Evolutionary conservation across 2,797 vertebrate genomes (phyloP).

Genomic region (Tangara arthus): DNA sequence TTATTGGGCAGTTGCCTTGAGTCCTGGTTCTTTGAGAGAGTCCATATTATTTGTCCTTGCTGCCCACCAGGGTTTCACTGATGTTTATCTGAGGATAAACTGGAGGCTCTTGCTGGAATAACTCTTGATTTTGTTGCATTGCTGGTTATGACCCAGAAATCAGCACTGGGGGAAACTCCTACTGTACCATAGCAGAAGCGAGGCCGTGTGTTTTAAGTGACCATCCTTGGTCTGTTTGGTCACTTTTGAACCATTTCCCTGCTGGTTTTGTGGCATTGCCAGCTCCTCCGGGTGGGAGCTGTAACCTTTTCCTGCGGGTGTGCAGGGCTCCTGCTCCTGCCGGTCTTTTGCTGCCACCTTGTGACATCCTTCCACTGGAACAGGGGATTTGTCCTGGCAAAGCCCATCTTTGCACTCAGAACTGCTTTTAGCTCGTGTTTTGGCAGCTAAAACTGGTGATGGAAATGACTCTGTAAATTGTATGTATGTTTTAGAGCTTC

Average conservation of each 20-base stretch:
- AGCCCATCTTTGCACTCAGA: background rate
- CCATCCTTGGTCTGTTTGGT: too few species aligned
- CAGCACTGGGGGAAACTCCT: rapidly evolving
- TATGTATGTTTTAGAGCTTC: rapidly evolving
- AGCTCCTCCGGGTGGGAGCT: background rate
- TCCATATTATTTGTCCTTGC: background rate
- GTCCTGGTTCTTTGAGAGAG: background rate
- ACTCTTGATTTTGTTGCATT: rapidly evolving
- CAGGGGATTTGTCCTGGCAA: rapidly evolving
- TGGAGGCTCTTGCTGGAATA: background rate
- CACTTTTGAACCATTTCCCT: background rate
- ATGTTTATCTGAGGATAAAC: background rate
- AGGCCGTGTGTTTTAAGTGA: rapidly evolving
- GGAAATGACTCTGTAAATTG: background rate
- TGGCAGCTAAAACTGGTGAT: background rate
- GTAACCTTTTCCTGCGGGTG: rapidly evolving
- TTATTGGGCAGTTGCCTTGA: background rate
- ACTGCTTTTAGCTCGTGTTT: rapidly evolving
- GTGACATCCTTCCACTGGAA: rapidly evolving
- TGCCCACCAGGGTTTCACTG: background rate
- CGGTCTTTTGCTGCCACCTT: constrained; percentile 22
- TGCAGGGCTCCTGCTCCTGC: rapidly evolving
- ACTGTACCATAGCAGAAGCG: rapidly evolving
- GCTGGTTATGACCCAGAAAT: background rate
- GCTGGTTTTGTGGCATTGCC: background rate